Conservation (phyloP, 2,797 vertebrate genomes). For the Lagodon rhomboides region DNA sequence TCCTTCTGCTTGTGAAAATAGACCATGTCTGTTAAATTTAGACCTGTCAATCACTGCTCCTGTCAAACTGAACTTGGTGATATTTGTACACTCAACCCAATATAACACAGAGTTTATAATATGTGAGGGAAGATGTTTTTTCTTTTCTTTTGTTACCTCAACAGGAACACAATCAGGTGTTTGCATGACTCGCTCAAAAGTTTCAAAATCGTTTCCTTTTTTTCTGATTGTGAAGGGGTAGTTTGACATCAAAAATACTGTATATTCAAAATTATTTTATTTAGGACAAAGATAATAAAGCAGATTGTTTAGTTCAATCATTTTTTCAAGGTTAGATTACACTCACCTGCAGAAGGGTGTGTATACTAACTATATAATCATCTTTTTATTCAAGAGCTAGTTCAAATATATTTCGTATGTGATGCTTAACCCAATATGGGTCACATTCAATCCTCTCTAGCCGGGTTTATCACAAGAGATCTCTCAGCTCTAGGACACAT, state of each 20-base stretch:
- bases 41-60: slow-evolving; percentile 31
- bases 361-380: not conserved
- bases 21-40: slow-evolving; percentile 21
- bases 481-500: slow-evolving; percentile 58
- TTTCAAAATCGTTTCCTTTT: not conserved
- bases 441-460: slow-evolving; percentile 63
- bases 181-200: not conserved
- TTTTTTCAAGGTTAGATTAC: not conserved
- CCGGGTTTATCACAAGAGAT: slow-evolving; percentile 53
- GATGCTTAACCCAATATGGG: slow-evolving; percentile 54
- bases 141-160: not conserved
- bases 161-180: not conserved
- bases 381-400: slow-evolving; percentile 16
- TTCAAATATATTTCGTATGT: slow-evolving; percentile 31
- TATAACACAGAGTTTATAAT: slow-evolving; percentile 26
- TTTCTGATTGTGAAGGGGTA: not conserved
- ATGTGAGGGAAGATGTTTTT: not conserved
- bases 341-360: slow-evolving; percentile 5
- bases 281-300: not conserved
- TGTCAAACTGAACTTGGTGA: slow-evolving; percentile 15
- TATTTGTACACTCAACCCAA: slow-evolving; percentile 14
- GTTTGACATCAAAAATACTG: not conserved
- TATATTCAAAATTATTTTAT: slow-evolving; percentile 1
- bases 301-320: not conserved
- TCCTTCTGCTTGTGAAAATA: slow-evolving; percentile 15